Percentiles rank a stretch among this genome's conserved stretches.
phyloP scores from a whole-genome alignment of 1,140 invertebrate genomes.

The Drosophila eugracilis region DNA sequence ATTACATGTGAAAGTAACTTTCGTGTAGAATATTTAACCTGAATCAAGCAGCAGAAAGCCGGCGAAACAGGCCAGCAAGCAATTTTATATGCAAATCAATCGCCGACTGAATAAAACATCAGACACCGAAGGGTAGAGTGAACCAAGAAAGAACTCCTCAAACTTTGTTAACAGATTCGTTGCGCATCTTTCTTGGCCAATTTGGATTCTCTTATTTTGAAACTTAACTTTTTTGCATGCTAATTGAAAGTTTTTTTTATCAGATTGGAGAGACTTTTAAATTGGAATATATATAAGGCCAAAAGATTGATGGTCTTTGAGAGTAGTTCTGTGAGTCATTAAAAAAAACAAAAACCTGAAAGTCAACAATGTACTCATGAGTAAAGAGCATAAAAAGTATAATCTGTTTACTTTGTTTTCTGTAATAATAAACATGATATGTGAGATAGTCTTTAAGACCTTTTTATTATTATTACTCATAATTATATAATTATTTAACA shows the following conservation, averaged over 20 bases:
- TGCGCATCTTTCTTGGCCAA: constrained; percentile 43
- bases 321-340: constrained; percentile 47
- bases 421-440: constrained; percentile 28
- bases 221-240: constrained; percentile 43
- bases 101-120: constrained; percentile 67
- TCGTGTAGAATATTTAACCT: constrained; percentile 34
- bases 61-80: constrained; percentile 62
- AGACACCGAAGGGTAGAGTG: constrained; percentile 25
- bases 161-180: constrained; percentile 17
- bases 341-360: constrained; percentile 12
- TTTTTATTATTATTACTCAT: constrained; percentile 38
- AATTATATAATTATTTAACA: constrained; percentile 73
- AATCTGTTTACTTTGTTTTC: constrained; percentile 8
- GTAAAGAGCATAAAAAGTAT: constrained; percentile 35
- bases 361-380: constrained; percentile 42
- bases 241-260: constrained; percentile 55
- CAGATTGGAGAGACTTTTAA: constrained; percentile 29
- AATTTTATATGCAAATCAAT: constrained; percentile 76
- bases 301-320: constrained; percentile 58
- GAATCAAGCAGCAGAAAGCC: constrained; percentile 26
- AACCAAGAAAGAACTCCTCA: background rate
- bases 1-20: constrained; percentile 53
- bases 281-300: constrained; percentile 53
- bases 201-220: constrained; percentile 32
- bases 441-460: constrained; percentile 16